Conservation (phyloP, 2,888 invertebrate genomes). For the Phaedon cochleariae region DNA sequence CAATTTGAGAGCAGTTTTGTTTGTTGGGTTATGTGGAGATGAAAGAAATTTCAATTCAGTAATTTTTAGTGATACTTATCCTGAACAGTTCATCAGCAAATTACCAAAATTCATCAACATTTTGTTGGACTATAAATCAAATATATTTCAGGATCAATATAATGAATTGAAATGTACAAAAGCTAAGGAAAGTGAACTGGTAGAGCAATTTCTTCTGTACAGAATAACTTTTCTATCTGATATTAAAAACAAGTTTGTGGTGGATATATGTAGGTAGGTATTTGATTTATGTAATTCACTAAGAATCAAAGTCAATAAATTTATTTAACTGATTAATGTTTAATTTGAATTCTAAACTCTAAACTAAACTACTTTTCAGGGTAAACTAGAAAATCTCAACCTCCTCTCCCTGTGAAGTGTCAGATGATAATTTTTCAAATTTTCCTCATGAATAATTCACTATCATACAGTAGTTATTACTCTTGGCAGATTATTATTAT, state of each 20-base stretch:
- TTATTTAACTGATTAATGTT: background rate
- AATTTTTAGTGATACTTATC: conserved; percentile 46
- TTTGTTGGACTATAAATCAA: conserved; percentile 23
- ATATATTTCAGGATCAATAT: conserved; percentile 8
- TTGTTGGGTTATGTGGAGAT: conserved; percentile 43
- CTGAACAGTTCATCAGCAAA: conserved; percentile 37
- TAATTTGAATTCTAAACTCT: background rate
- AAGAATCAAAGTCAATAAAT: too few species aligned
- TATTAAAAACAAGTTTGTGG: background rate
- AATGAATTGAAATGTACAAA: background rate
- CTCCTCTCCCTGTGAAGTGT: too few species aligned
- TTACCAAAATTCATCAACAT: conserved; percentile 4
- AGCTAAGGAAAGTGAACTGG: background rate
- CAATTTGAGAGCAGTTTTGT: conserved; percentile 65
- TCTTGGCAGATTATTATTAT: too few species aligned
- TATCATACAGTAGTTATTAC: too few species aligned
- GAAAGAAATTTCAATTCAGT: conserved; percentile 39
- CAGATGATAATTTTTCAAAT: too few species aligned
- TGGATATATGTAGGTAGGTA: background rate
- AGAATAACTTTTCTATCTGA: background rate
- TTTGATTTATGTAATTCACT: too few species aligned
- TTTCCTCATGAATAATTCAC: too few species aligned
- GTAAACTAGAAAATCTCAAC: too few species aligned
- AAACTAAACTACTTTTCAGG: too few species aligned
- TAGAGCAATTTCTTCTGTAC: background rate